Percentiles rank a stretch among this genome's conserved stretches.
phyloP scores from a whole-genome alignment of 1,140 invertebrate species.

The Sycobia sp. region DNA sequence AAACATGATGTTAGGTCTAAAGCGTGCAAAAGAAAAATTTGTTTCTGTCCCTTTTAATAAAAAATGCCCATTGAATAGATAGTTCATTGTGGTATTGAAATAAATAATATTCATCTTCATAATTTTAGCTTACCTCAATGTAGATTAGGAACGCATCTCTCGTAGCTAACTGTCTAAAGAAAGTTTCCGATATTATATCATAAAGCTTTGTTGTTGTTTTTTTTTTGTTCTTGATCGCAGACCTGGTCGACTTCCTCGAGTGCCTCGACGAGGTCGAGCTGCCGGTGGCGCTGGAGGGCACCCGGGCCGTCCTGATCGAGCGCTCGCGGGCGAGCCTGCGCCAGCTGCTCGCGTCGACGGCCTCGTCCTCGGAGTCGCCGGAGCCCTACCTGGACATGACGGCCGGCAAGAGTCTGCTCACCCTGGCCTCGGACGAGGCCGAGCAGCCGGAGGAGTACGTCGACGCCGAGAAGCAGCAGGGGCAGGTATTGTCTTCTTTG shows the following conservation, averaged over 20 bases:
- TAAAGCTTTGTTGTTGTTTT: no score
- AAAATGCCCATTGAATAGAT: no score
- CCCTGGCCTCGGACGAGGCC: conserved; percentile 1
- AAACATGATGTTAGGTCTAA: no score
- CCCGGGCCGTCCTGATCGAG: conserved; percentile 44
- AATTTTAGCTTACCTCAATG: no score
- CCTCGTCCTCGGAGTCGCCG: conserved; percentile 37
- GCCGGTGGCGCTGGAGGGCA: conserved; percentile 38
- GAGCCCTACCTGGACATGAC: conserved; percentile 57
- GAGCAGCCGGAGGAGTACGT: conserved; percentile 44
- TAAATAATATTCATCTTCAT: no score
- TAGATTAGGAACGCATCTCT: no score
- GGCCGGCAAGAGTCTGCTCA: conserved; percentile 37
- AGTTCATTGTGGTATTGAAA: no score
- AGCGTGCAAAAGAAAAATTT: no score
- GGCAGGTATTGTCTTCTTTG: no score
- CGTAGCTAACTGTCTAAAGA: no score
- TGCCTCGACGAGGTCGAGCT: conserved; percentile 44
- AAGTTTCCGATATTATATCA: no score
- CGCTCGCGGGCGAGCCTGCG: conserved; percentile 44
- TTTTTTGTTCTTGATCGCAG: conserved; percentile 34
- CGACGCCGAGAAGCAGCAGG: conserved; percentile 11
- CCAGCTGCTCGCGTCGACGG: conserved; percentile 8
- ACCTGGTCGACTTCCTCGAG: conserved; percentile 54
- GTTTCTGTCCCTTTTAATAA: no score